These are phyloP conservation scores for Cardiocondyla obscurior DNA, from an alignment of 1,140 invertebrate species.

Conservation along the genomic window DNA sequence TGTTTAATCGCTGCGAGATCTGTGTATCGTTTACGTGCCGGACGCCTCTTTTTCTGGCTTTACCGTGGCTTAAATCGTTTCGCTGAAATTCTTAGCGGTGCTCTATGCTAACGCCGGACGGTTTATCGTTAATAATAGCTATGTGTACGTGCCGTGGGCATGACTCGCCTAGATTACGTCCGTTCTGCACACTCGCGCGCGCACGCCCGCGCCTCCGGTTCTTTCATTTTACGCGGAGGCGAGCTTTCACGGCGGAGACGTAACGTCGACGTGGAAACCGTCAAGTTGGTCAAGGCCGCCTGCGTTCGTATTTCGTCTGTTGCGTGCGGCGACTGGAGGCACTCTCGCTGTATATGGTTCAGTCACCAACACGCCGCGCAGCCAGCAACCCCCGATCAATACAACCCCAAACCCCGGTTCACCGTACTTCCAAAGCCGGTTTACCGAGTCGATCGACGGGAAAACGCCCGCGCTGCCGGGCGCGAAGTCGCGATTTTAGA, in stretches of 20 bases:
- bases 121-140: slow-evolving; percentile 53
- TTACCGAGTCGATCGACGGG: slow-evolving; percentile 67
- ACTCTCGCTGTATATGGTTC: slow-evolving; percentile 64
- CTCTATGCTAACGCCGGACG: slow-evolving; percentile 39
- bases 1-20: slow-evolving; percentile 39
- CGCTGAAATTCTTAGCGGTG: slow-evolving; percentile 50
- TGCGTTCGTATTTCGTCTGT: slow-evolving; percentile 56
- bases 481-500: slow-evolving; percentile 52
- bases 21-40: slow-evolving; percentile 33
- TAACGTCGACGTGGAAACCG: no score
- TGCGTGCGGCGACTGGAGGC: slow-evolving; percentile 60
- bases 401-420: slow-evolving; percentile 77
- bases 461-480: slow-evolving; percentile 64
- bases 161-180: slow-evolving; percentile 42
- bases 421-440: slow-evolving; percentile 77
- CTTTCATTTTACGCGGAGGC: not conserved
- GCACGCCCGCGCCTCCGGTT: not conserved
- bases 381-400: slow-evolving; percentile 75
- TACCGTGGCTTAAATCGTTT: slow-evolving; percentile 40
- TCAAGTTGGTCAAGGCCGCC: slow-evolving; percentile 44
- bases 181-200: not conserved
- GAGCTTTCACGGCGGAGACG: not conserved
- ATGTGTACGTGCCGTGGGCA: slow-evolving; percentile 32
- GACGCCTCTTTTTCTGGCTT: slow-evolving; percentile 50
- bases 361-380: slow-evolving; percentile 70